Evolutionary conservation across 2,888 invertebrate genomes (phyloP), one percentile per base, ranked within the genome.

Genomic region (Acheta domesticus): DNA sequence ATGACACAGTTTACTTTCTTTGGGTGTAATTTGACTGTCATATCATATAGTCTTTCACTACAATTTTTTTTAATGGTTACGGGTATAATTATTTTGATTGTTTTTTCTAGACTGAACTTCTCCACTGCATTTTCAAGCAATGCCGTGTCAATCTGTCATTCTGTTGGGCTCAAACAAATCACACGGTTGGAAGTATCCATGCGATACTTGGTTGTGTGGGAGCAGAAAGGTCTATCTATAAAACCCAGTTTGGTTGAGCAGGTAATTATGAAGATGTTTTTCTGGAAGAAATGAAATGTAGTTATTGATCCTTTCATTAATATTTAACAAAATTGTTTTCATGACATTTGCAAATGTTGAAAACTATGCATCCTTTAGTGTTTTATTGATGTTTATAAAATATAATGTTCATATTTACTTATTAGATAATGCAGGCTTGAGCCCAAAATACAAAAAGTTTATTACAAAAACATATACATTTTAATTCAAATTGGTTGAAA

Each of bases 81-180:
- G 1, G 8, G 36, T 36, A 36, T 8, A 36, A 36, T 36, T 36
- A 8, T 36, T 36, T 36, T 36, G 36, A 76, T 74, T 79, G 78
- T 81, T 50, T 62, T 84, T 87, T 88, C 83, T 85, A 93, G 97
- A 83, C 93, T 97, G 84, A 96, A 97, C 87, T 98, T 98, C 86
- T 97, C 96, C 20, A 98, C 98, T 74, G 93, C 99, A 0, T 96
- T 96, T 86, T 98, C 97, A 0, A 98, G 97, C 83, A 99, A 99
- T 88, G 96, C 97, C 49, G 95, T 98, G 1, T 96, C 97, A 79
- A 98, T 98, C 83, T 97, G 96, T 86, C 92, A 92, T 82, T 94
- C 96, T 84, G 91, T 97, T 76, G 94, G 95, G 3, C 87, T 98
- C 50, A 87, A 88, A 74, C 91, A 92, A 86, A 90, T 99, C 8